A percentile compares a stretch with the other conserved stretches of the same genome.
These are phyloP conservation scores for Poliocrania exsul DNA, from an alignment of 2,797 vertebrate species.

Conservation along the genomic window DNA sequence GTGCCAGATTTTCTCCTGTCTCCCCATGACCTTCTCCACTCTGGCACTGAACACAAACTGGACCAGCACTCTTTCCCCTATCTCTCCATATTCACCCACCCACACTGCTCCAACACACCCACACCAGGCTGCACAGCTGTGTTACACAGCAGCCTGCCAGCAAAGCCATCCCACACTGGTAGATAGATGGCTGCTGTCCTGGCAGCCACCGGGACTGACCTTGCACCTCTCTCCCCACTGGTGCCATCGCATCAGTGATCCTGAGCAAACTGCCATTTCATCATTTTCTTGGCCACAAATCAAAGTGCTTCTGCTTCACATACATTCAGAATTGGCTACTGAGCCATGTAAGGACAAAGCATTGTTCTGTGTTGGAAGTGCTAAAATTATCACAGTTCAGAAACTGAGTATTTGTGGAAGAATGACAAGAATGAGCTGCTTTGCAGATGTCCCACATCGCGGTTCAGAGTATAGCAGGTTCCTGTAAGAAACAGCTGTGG, in stretches of 20 bases:
- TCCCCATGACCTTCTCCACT: neutral
- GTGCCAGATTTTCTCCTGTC: neutral
- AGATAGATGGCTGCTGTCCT: neutral
- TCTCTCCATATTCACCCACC: neutral
- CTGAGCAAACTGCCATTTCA: neutral
- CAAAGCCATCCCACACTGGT: neutral
- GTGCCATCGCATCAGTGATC: neutral
- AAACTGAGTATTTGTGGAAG: neutral
- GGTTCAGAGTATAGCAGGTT: neutral
- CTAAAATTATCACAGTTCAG: neutral
- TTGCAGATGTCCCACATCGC: neutral
- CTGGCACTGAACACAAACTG: neutral
- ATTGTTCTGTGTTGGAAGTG: neutral
- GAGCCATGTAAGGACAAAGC: neutral
- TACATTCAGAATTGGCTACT: neutral
- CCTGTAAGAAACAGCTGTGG: neutral
- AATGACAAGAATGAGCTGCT: neutral
- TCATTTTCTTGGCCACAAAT: neutral
- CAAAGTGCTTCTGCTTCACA: neutral
- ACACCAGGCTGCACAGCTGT: fast-evolving
- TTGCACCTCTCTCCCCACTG: neutral
- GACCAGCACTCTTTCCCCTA: neutral
- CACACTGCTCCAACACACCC: no score
- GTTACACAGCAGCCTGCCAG: neutral
- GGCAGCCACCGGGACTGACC: neutral